Evolutionary conservation across 2,113 vertebrate genomes (phyloP).

Genomic region (Pholis gunnellus): DNA sequence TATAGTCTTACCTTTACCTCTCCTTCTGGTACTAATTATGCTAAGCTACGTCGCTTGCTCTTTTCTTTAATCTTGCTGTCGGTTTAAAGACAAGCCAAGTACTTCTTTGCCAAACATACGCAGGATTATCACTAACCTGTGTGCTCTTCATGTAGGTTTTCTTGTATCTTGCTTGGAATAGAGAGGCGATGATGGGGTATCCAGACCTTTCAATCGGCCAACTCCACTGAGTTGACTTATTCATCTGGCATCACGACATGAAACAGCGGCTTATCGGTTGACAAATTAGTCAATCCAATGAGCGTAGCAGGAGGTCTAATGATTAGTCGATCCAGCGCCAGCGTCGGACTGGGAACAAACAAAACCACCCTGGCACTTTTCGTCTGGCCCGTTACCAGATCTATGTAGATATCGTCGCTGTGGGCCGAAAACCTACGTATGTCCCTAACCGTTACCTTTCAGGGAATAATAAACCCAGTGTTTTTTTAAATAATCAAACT

Average conservation of each 20-base stretch:
- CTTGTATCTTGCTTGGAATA: not conserved
- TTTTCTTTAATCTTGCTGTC: not conserved
- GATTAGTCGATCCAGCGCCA: not conserved
- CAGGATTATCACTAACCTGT: not conserved
- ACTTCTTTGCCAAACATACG: not conserved
- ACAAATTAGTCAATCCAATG: not conserved
- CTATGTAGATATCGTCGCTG: too few species aligned
- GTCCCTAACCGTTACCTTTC: too few species aligned
- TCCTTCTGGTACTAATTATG: slow-evolving; percentile 15
- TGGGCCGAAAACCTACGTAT: too few species aligned
- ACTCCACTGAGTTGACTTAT: not conserved
- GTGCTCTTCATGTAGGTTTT: not conserved
- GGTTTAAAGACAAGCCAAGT: slow-evolving; percentile 8
- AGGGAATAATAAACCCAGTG: too few species aligned
- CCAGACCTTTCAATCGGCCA: not conserved
- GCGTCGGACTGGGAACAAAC: not conserved
- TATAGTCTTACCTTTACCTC: not conserved
- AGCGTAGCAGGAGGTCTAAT: not conserved
- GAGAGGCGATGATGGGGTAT: not conserved
- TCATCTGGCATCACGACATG: not conserved
- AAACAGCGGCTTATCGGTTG: not conserved
- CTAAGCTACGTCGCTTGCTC: not conserved
- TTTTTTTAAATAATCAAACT: too few species aligned
- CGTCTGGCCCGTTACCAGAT: too few species aligned
- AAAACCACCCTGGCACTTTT: too few species aligned